Percentiles rank a stretch among this genome's conserved stretches.
phyloP scores from a whole-genome alignment of 2,113 vertebrate species.

The Zapornia atra region DNA sequence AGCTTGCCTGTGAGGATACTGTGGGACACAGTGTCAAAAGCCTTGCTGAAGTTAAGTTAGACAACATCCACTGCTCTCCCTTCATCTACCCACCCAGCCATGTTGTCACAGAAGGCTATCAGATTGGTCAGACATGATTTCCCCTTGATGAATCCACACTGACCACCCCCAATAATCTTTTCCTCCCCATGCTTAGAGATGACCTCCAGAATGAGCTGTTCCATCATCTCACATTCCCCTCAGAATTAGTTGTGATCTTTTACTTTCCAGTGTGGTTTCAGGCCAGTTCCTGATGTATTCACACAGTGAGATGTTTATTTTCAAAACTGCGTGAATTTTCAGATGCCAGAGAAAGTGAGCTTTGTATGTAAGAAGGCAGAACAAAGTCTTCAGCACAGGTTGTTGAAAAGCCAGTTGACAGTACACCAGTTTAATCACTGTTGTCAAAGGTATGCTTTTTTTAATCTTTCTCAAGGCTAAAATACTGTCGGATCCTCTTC shows the following conservation, averaged over 20 bases:
- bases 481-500: neutral
- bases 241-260: neutral
- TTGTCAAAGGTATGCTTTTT: neutral
- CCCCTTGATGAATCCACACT: no score
- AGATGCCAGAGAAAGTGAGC: neutral
- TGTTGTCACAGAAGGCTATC: no score
- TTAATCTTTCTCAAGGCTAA: neutral
- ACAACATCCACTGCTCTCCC: no score
- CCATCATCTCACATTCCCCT: neutral
- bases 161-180: no score
- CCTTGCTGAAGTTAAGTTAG: no score
- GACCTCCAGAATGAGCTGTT: no score
- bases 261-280: neutral
- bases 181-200: no score
- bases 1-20: no score
- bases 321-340: neutral
- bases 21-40: no score
- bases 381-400: neutral
- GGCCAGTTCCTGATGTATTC: neutral
- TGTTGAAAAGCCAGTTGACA: neutral
- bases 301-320: neutral
- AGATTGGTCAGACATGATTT: no score
- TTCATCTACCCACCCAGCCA: no score
- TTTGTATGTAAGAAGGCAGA: neutral
- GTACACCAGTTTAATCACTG: neutral